Evolutionary conservation across 2,797 vertebrate species (phyloP), one percentile per base, ranked within the genome.

Genomic region (Pogoniulus pusillus): DNA sequence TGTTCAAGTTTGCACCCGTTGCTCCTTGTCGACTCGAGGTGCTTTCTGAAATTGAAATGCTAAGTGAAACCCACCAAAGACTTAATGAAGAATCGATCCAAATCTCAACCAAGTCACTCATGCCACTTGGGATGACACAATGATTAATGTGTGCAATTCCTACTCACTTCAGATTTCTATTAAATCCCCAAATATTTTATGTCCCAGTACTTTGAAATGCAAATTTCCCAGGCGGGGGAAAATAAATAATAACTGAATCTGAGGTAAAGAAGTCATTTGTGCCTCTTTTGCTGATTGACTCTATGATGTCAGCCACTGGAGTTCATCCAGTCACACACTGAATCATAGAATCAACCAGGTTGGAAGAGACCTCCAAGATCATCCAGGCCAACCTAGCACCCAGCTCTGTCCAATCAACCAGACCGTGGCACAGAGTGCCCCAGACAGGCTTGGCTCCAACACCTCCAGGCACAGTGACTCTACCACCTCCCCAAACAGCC

Each of bases 241-340:
- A 57, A n/a, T n/a, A n/a, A n/a, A n/a, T n/a, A n/a, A n/a, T n/a
- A n/a, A n/a, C n/a, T n/a, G n/a, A 59, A 55, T 12, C 16, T 68
- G 29, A n/a, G 24, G 29, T 37, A 51, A 69, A 84, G n/a, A n/a
- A n/a, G 7, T 29, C 34, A 53, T 85, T 7, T 15, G 4, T 26
- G 10, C 2, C 29, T 35, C 5, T 68, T 75, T 71, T 34, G 10
- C 19, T 41, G 51, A 43, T 69, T 4, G 37, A 0, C 70, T 65
- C 16, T 37, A 3, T 41, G 1, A 0, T 8, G 17, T 60, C 53
- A 39, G 37, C 30, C 6, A 7, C 32, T n/a, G n/a, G n/a, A n/a
- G n/a, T n/a, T n/a, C n/a, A n/a, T n/a, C n/a, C n/a, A n/a, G n/a
- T n/a, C n/a, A n/a, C n/a, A n/a, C n/a, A n/a, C n/a, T n/a, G n/a